phyloP scores from a whole-genome alignment of 2,113 vertebrate genomes.

The Rhegmatorhina hoffmannsi region DNA sequence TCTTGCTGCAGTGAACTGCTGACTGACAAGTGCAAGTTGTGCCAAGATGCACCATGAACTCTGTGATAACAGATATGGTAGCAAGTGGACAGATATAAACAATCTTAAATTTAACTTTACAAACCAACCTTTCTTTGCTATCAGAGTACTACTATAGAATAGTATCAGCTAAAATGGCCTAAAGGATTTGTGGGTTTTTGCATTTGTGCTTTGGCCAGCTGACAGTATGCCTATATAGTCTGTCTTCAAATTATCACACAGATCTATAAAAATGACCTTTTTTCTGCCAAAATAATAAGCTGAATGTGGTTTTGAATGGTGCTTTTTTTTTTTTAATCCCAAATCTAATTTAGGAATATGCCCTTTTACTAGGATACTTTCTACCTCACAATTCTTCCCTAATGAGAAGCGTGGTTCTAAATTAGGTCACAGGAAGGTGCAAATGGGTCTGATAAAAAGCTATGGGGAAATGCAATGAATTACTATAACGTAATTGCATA shows the following conservation, averaged over 20 bases:
- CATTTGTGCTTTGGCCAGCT: not conserved
- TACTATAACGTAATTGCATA: not conserved
- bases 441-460: not conserved
- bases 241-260: not conserved
- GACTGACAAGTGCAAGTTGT: not conserved
- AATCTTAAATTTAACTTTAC: not conserved
- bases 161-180: not conserved
- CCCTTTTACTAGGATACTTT: not conserved
- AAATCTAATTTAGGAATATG: not conserved
- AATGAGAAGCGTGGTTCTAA: not conserved
- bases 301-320: not conserved
- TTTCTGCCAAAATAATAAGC: slow-evolving; percentile 20
- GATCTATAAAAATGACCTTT: not conserved
- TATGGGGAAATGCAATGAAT: not conserved
- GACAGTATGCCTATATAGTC: not conserved
- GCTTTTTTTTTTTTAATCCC: not conserved
- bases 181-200: not conserved
- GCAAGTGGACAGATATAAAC: not conserved
- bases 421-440: not conserved
- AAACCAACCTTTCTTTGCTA: not conserved
- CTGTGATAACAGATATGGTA: not conserved
- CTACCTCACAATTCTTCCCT: not conserved
- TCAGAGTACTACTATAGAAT: not conserved
- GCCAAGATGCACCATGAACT: not conserved
- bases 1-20: not conserved